These are phyloP conservation scores for Cerastis leucographa DNA, from an alignment of 2,888 invertebrate genomes.

Conservation along the genomic window DNA sequence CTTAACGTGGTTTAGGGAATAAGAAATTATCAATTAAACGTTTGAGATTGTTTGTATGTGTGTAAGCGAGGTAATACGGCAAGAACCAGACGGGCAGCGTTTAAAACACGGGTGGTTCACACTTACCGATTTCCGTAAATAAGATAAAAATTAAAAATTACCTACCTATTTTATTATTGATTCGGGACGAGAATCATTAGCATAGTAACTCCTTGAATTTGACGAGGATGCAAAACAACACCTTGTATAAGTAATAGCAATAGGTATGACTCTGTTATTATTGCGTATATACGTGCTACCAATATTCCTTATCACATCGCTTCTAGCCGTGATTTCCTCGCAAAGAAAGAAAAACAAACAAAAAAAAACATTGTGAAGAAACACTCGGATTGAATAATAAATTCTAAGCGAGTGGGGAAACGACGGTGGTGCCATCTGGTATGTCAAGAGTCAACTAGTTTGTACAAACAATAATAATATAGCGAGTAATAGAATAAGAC, in stretches of 20 bases:
- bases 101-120: too few relatives aligned
- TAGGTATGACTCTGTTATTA: constrained; percentile 7
- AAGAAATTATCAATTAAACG: too few relatives aligned
- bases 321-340: constrained; percentile 43
- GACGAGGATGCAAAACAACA: too few relatives aligned
- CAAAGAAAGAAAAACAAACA: constrained; percentile 45
- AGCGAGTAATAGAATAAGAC: neutral
- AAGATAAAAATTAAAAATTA: too few relatives aligned
- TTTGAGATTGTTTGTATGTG: too few relatives aligned
- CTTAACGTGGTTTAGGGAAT: too few relatives aligned
- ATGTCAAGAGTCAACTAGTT: constrained; percentile 40
- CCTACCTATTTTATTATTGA: too few relatives aligned
- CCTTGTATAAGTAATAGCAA: constrained; percentile 3
- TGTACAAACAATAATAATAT: constrained; percentile 41
- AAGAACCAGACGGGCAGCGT: too few relatives aligned
- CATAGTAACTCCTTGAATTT: too few relatives aligned
- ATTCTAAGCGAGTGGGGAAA: constrained; percentile 45
- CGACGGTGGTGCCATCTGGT: constrained; percentile 54
- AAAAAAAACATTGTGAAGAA: constrained; percentile 53
- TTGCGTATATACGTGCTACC: constrained; percentile 35
- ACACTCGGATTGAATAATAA: constrained; percentile 59
- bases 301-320: constrained; percentile 49
- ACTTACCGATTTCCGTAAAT: too few relatives aligned
- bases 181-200: too few relatives aligned
- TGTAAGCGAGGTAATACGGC: too few relatives aligned